Evolutionary conservation across 2,888 invertebrate species (phyloP).

Genomic region (Melieria picta): DNA sequence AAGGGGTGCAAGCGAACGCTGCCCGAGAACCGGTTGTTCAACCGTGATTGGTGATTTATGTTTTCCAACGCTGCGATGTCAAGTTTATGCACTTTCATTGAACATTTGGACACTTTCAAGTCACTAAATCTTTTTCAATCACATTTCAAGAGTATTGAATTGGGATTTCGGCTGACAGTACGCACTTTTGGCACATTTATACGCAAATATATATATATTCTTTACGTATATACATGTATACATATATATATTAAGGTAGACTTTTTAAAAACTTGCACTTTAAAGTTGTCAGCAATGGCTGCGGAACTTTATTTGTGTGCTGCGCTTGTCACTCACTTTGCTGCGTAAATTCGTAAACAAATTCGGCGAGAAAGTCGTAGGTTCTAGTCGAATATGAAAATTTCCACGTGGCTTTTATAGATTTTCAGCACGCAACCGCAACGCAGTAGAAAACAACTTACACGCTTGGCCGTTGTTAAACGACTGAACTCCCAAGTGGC

Average conservation of each 20-base stretch:
- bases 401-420: constrained; percentile 52
- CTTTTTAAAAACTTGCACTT: neutral
- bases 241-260: neutral
- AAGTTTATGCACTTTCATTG: too few species aligned
- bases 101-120: too few species aligned
- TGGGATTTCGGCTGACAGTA: too few species aligned
- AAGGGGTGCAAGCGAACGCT: too few species aligned
- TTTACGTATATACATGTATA: constrained; percentile 4
- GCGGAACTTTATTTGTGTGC: neutral
- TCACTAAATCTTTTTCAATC: too few species aligned
- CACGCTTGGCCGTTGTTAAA: constrained; percentile 41
- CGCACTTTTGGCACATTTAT: too few species aligned
- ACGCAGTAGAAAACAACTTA: constrained; percentile 41
- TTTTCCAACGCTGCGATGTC: too few species aligned
- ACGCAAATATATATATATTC: neutral
- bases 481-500: constrained; percentile 39
- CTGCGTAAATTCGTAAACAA: constrained; percentile 5
- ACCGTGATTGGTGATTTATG: too few species aligned
- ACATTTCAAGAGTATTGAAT: too few species aligned
- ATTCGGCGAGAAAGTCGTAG: constrained; percentile 17
- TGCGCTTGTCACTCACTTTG: constrained; percentile 24
- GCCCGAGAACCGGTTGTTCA: neutral
- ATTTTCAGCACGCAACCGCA: constrained; percentile 43
- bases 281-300: neutral
- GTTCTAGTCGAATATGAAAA: neutral